A percentile compares a stretch with the other conserved stretches of the same genome.
These are phyloP conservation scores for Drosophila mimica DNA, from an alignment of 2,888 invertebrate genomes.

Conservation along the genomic window DNA sequence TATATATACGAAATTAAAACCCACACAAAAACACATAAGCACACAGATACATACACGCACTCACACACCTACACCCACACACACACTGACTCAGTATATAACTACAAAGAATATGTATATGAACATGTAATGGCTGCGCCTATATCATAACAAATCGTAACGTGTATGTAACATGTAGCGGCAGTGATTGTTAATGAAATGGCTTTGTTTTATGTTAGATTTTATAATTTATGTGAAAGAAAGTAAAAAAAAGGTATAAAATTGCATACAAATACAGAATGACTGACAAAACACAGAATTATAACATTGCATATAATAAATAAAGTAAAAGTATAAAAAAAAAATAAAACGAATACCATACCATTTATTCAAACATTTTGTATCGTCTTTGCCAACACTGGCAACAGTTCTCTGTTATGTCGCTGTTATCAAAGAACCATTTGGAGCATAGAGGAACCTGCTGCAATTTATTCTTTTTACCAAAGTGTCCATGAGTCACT, in stretches of 20 bases:
- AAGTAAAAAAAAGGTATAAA: slow-evolving; percentile 62
- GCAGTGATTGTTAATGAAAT: slow-evolving; percentile 83
- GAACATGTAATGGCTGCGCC: slow-evolving; percentile 64
- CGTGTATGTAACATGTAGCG: slow-evolving; percentile 81
- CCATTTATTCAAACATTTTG: neutral
- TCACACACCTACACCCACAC: slow-evolving; percentile 10
- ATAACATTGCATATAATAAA: slow-evolving; percentile 81
- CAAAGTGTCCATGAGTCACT: neutral
- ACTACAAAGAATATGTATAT: slow-evolving; percentile 69
- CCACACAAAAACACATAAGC: slow-evolving; percentile 23
- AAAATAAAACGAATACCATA: slow-evolving; percentile 9
- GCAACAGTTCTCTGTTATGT: neutral
- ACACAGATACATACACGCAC: slow-evolving; percentile 16
- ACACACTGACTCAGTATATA: slow-evolving; percentile 54
- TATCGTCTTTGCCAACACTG: neutral
- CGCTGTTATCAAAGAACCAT: neutral
- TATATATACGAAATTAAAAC: slow-evolving; percentile 53
- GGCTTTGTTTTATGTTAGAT: slow-evolving; percentile 82
- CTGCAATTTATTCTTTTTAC: neutral
- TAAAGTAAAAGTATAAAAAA: slow-evolving; percentile 72
- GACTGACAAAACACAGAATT: slow-evolving; percentile 83
- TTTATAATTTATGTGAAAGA: slow-evolving; percentile 78
- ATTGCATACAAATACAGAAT: slow-evolving; percentile 82
- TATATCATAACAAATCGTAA: slow-evolving; percentile 69
- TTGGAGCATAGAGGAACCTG: neutral